Percentiles rank a stretch among this genome's conserved stretches.
phyloP scores from a whole-genome alignment of 2,888 invertebrate genomes.

The Chrysomela aeneicollis region DNA sequence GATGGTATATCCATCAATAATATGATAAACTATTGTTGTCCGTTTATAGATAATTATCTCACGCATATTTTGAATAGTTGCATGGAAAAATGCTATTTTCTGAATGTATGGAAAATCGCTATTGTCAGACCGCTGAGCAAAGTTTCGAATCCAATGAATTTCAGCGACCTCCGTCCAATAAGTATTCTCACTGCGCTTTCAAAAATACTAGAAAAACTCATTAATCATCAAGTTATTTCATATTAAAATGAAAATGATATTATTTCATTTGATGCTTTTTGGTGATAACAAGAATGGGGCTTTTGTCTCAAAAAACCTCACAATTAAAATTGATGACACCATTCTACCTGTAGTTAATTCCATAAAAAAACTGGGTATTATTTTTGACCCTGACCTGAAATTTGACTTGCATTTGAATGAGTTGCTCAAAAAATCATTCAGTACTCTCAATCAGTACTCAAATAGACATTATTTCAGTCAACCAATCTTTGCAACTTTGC shows the following conservation, averaged over 20 bases:
- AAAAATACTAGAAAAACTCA: background rate
- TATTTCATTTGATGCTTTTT: background rate
- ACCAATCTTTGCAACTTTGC: no score
- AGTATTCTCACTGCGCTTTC: constrained; percentile 18
- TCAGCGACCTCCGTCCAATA: constrained; percentile 20
- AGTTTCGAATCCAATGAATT: constrained; percentile 14
- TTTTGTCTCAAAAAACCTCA: constrained; percentile 2
- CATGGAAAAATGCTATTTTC: constrained; percentile 16
- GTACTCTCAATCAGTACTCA: background rate
- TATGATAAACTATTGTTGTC: constrained; percentile 17
- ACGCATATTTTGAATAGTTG: constrained; percentile 12
- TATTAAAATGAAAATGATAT: background rate
- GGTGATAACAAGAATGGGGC: background rate
- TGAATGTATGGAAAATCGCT: constrained; percentile 12
- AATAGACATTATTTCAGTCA: no score
- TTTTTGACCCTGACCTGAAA: no score
- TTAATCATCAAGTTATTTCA: background rate
- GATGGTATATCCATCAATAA: background rate
- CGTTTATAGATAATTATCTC: constrained; percentile 19
- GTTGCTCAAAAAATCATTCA: background rate
- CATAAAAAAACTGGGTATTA: no score
- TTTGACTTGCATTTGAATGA: background rate
- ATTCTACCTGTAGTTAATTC: no score
- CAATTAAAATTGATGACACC: no score
- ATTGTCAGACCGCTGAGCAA: constrained; percentile 14